Base-by-base conservation (phyloP, 2,113 vertebrate species). In the Charadrius vociferus region DNA sequence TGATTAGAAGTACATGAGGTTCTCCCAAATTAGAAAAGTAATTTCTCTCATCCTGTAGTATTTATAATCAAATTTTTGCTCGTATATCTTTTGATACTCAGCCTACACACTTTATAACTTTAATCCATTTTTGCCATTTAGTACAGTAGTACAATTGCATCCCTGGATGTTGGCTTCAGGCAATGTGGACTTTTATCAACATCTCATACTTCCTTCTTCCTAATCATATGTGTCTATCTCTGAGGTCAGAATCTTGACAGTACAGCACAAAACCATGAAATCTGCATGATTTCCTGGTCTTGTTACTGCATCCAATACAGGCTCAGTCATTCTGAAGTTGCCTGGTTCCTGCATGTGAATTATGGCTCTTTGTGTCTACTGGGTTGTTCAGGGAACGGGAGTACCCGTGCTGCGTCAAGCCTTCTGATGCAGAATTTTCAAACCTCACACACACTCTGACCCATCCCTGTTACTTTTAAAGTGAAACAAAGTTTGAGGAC, bases 151-250 rank as follows among this genome's bases (percentile, higher is more conserved):
- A 29, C 15, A 45, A 4, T 37, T 68, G 18, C 18, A 19, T 59
- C 47, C 18, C 84, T 87, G 12, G 78, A 63, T 43, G 4, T 8
- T 63, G n/a, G 50, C 49, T 90, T 91, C 21, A 45, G 52, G 32
- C 24, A 70, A 12, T 30, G 24, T 0, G 0, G 58, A 5, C 29
- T 70, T 73, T 30, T 58, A 50, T 56, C 53, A 56, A 5, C 20
- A 77, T 65, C 34, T 77, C 3, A 5, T 26, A 13, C 12, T 3
- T 61, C 6, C 7, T 78, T 26, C 37, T 63, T 66, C 45, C 45
- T 7, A 22, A 2, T 13, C 9, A 23, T 22, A 8, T 6, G 3
- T 8, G 1, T 70, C 14, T 47, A 3, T 27, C 37, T 58, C 52
- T 32, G 65, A 52, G 20, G 37, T 32, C 20, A 24, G 65, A 78